Percentiles rank a stretch among this genome's conserved stretches.
These are phyloP conservation scores for Gasterosteus aculeatus DNA, from an alignment of 2,113 vertebrate species.

Conservation along the genomic window DNA sequence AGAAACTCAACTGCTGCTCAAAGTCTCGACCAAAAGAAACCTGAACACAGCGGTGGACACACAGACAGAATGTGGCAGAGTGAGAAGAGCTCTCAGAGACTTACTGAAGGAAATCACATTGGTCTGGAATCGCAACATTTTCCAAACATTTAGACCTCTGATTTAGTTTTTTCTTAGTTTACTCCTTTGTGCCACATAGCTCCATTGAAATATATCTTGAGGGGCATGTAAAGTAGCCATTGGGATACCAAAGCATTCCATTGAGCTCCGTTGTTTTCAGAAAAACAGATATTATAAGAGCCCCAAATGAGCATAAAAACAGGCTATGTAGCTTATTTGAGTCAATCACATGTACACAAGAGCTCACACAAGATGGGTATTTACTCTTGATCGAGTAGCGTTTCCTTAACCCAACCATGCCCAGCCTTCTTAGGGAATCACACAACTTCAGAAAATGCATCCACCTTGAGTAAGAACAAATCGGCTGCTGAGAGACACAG, in stretches of 20 bases:
- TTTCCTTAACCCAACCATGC: neutral
- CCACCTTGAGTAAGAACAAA: no score
- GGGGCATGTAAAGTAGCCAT: neutral
- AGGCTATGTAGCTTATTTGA: neutral
- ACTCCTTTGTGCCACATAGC: neutral
- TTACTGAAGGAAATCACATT: neutral
- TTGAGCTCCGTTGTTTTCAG: neutral
- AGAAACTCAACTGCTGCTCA: slow-evolving; percentile 98
- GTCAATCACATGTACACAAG: neutral
- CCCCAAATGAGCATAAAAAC: neutral
- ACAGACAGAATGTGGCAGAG: neutral
- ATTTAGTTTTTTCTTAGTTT: neutral
- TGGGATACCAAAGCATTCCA: neutral
- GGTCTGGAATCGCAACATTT: no score
- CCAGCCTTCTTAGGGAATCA: neutral
- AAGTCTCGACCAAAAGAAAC: slow-evolving; percentile 98
- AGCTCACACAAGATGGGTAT: neutral
- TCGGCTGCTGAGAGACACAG: no score
- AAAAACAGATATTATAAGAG: neutral
- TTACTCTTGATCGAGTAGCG: neutral
- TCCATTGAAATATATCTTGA: no score
- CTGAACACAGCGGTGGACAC: slow-evolving; percentile 65
- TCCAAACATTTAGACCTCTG: neutral
- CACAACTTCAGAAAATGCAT: neutral
- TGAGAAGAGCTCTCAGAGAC: neutral